These are phyloP conservation scores for Epistrophe eligans DNA, from an alignment of 2,888 invertebrate species.

Conservation along the genomic window DNA sequence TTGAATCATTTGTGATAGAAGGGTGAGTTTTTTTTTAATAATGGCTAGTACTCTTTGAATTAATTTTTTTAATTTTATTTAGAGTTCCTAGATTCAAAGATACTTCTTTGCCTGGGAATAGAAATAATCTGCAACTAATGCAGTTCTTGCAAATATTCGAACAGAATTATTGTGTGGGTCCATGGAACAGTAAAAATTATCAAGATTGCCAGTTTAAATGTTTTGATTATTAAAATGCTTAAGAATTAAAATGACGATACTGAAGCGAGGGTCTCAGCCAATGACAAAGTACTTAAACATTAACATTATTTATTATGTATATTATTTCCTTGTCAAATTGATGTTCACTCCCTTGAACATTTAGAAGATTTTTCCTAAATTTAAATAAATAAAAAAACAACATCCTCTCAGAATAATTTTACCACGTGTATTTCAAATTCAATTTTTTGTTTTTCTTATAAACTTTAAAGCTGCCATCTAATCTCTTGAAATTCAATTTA, in stretches of 20 bases:
- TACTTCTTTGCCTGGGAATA: constrained; percentile 30
- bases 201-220: constrained; percentile 6
- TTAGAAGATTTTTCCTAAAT: no score
- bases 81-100: constrained; percentile 49
- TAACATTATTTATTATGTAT: no score
- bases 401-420: constrained; percentile 27
- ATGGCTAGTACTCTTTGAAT: neutral
- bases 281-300: no score
- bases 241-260: neutral
- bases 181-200: constrained; percentile 34
- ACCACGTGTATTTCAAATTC: constrained; percentile 53
- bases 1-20: constrained; percentile 31
- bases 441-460: constrained; percentile 34
- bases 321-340: no score
- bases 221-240: constrained; percentile 15
- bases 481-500: constrained; percentile 4
- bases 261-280: no score
- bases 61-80: neutral
- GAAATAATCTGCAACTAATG: constrained; percentile 8
- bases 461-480: constrained; percentile 16
- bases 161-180: constrained; percentile 29
- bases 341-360: no score
- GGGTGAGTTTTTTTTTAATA: constrained; percentile 26
- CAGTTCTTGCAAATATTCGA: constrained; percentile 53
- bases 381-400: constrained; percentile 36